These are phyloP conservation scores for Epinephelus cyanopodus DNA, from an alignment of 2,113 vertebrate genomes.

Conservation along the genomic window DNA sequence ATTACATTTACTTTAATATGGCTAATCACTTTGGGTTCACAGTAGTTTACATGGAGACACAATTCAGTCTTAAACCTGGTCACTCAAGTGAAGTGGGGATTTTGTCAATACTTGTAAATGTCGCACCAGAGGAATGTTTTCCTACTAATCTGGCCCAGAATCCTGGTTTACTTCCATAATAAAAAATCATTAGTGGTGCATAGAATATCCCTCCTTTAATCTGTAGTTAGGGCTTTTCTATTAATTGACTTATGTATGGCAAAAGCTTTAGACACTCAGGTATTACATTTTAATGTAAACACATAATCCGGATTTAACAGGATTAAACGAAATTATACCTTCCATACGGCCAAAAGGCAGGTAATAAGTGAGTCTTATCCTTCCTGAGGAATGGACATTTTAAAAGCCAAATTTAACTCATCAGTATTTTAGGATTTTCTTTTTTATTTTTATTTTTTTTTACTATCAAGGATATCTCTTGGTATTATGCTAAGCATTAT, in stretches of 20 bases:
- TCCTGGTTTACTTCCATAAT: slow-evolving; percentile 6
- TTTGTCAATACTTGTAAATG: slow-evolving; percentile 32
- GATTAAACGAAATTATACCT: slow-evolving; percentile 43
- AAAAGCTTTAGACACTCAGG: slow-evolving; percentile 19
- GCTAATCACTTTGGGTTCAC: slow-evolving; percentile 13
- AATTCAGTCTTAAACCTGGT: background rate
- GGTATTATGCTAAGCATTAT: background rate
- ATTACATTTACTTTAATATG: slow-evolving; percentile 15
- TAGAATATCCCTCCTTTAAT: slow-evolving; percentile 3
- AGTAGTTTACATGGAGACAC: slow-evolving; percentile 1
- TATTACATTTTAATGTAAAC: slow-evolving; percentile 44
- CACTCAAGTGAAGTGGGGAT: background rate
- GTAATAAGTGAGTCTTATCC: slow-evolving; percentile 5
- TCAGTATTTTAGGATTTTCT: background rate
- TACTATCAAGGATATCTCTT: background rate
- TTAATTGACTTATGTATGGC: slow-evolving; percentile 28
- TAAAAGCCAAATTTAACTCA: slow-evolving; percentile 2
- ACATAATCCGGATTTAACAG: slow-evolving; percentile 34
- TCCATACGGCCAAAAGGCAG: slow-evolving; percentile 29
- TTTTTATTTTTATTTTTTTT: slow-evolving; percentile 10
- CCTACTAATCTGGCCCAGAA: background rate
- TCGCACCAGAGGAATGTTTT: background rate
- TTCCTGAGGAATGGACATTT: slow-evolving; percentile 10
- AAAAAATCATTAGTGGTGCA: background rate
- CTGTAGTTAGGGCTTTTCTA: background rate